Evolutionary conservation across 2,888 invertebrate genomes (phyloP), one percentile per base, ranked within the genome.

Genomic region (Celastrina argiolus): DNA sequence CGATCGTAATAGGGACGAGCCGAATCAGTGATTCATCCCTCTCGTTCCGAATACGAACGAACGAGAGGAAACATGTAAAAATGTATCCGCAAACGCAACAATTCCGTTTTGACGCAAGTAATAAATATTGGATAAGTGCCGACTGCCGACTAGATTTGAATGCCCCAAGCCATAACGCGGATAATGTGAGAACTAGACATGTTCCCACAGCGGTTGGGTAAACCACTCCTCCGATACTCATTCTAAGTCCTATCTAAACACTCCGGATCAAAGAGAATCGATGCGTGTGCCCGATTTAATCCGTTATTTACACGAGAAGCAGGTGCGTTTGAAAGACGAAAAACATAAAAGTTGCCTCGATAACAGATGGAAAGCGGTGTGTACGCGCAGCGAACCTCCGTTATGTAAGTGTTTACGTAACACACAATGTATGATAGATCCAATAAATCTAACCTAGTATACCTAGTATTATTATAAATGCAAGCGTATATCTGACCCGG

Each of bases 241-340:
- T n/a, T n/a, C n/a, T n/a, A 80, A 74, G 75, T 79, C 75, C 75
- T 80, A 80, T 81, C 81, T 76, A 86, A 84, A 84, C 75, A 81
- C 74, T 75, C 42, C 56, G 65, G 65, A 70, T 69, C 64, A 66
- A 73, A 76, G 73, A 82, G 81, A 76, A 73, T 72, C 67, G 71
- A 70, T 70, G 51, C 22, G 51, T 65, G 65, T 31, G 41, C 28
- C 28, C 14, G 69, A 61, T 65, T 64, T 66, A 69, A 69, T 72
- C 64, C 67, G 69, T 79, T 81, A 84, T 84, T 84, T 83, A 82
- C 81, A 83, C 77, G 77, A 75, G 75, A 72, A 81, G 81, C 88
- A 87, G 87, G 88, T 89, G 89, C 80, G 82, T 72, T 76, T 83
- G 82, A 84, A 83, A 86, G 84, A 85, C 78, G 87, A 84, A 85